These are phyloP conservation scores for Eulemur coronatus DNA, from an alignment of 2,797 vertebrate species.

Conservation along the genomic window DNA sequence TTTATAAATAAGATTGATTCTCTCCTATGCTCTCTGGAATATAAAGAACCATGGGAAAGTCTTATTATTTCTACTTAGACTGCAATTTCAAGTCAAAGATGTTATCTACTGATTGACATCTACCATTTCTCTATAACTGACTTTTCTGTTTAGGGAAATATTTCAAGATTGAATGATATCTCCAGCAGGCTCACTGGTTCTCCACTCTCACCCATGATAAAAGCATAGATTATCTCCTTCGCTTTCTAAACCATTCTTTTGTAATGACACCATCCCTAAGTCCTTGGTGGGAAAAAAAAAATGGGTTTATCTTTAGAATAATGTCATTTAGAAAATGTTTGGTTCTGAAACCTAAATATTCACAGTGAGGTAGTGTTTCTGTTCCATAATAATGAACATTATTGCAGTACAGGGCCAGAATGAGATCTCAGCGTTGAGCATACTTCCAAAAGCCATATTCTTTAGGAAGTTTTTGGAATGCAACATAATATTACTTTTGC, in stretches of 20 bases:
- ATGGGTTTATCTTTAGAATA: not conserved
- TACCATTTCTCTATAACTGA: not conserved
- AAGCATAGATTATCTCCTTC: not conserved
- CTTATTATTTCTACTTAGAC: not conserved
- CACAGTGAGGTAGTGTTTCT: not conserved
- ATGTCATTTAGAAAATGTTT: not conserved
- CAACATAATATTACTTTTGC: not conserved
- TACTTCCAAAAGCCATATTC: not conserved
- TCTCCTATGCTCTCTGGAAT: not conserved
- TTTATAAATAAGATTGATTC: not conserved
- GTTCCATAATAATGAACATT: not conserved
- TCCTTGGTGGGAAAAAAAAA: not conserved
- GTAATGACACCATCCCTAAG: not conserved
- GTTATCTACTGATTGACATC: not conserved
- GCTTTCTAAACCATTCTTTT: not conserved
- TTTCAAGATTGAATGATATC: not conserved
- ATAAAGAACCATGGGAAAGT: not conserved
- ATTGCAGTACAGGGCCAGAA: not conserved
- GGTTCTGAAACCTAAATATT: not conserved
- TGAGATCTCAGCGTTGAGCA: not conserved
- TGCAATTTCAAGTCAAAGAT: not conserved
- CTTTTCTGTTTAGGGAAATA: constrained; percentile 11
- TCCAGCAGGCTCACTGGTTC: not conserved
- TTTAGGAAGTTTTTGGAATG: not conserved
- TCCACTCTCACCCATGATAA: not conserved